Percentiles rank a stretch among this genome's conserved stretches.
Conservation (phyloP, 2,888 invertebrate species). For the Pocota personata region DNA sequence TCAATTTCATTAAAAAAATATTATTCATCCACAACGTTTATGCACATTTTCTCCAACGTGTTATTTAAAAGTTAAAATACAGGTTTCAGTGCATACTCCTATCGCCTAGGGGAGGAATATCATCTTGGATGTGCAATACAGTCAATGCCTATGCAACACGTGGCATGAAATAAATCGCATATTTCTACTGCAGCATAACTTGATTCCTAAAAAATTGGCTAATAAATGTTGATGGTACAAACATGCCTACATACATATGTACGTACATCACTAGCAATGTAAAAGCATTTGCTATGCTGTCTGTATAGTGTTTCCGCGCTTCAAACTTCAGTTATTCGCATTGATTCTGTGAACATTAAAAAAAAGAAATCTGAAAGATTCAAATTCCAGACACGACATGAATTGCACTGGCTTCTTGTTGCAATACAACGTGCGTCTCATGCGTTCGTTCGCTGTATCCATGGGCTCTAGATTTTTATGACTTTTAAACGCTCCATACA, state of each 20-base stretch:
- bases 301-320: neutral
- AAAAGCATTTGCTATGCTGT: neutral
- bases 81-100: neutral
- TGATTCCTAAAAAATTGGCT: neutral
- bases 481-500: neutral
- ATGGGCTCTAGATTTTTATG: slow-evolving; percentile 34
- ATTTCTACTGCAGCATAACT: neutral
- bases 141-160: slow-evolving; percentile 1
- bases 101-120: too few relatives aligned
- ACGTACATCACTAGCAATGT: neutral
- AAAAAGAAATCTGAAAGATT: neutral
- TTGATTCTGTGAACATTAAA: neutral
- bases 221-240: too few relatives aligned
- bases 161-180: neutral
- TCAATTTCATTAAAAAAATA: too few relatives aligned
- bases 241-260: too few relatives aligned
- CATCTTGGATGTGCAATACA: neutral
- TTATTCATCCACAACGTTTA: too few relatives aligned
- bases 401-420: slow-evolving; percentile 18
- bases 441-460: slow-evolving; percentile 36
- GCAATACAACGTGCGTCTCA: slow-evolving; percentile 36
- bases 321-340: neutral
- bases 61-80: neutral
- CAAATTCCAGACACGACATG: slow-evolving; percentile 12
- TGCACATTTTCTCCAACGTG: too few relatives aligned